Evolutionary conservation across 2,888 invertebrate species (phyloP), one percentile per base, ranked within the genome.

Genomic region (Cerceris ruficornis): DNA sequence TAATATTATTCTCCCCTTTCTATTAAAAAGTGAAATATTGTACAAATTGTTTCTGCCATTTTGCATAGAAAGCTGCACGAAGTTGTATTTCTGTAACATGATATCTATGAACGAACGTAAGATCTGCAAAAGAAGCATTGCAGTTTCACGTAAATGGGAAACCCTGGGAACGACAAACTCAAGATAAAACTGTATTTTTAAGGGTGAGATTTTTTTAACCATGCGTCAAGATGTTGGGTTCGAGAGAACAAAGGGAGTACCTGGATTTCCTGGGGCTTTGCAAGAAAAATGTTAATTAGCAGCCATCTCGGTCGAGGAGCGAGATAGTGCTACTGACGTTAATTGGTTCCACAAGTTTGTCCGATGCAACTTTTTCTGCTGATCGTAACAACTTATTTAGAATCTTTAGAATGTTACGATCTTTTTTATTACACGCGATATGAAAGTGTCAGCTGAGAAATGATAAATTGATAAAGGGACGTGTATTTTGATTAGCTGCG

Each of bases 271-370:
- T 46, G 46, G 14, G 60, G 14, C 60, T 17, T n/a, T 17, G 8
- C 60, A 61, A 61, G 17, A 43, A 61, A 61, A 42, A 43, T n/a
- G 60, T 61, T 46, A 61, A 61, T 61, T 61, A 43, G 15, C 14
- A 57, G 46, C 17, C 46, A 13, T 43, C 43, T 15, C 15, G 9
- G 17, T 61, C 43, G 43, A 61, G 17, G 14, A 46, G n/a, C 46
- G 15, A 8, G 6, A 11, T 41, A 59, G 13, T 59, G 41, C 58
- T 59, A 41, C 41, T n/a, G 42, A 39, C 42, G 42, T 59, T 59
- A n/a, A 39, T 42, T 41, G 58, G 50, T n/a, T n/a, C n/a, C 50
- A n/a, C 50, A 50, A n/a, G 50, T 50, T 50, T 50, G 50, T n/a
- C n/a, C n/a, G n/a, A n/a, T 50, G n/a, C 50, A n/a, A 50, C 13